Evolutionary conservation across 2,888 invertebrate species (phyloP).

Genomic region (Punctoribates punctum): DNA sequence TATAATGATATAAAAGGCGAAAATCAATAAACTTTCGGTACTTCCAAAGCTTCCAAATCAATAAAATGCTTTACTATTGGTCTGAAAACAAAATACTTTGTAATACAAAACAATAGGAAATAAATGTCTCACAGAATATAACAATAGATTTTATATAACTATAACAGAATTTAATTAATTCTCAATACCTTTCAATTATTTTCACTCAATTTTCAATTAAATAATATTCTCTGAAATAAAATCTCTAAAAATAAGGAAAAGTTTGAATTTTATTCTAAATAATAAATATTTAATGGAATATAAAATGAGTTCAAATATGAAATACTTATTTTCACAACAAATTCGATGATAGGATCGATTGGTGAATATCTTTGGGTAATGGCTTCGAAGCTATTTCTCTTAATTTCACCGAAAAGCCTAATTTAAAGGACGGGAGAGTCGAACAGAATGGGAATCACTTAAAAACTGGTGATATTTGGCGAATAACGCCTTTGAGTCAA

Average conservation of each 20-base stretch:
- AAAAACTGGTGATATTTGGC: slow-evolving; percentile 23
- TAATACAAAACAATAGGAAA: neutral
- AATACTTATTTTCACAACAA: neutral
- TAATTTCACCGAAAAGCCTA: neutral
- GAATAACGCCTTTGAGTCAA: neutral
- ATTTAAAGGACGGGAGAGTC: neutral
- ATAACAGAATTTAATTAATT: too few relatives aligned
- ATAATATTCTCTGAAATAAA: too few relatives aligned
- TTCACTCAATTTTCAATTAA: too few relatives aligned
- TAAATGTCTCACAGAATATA: neutral
- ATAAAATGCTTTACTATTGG: neutral
- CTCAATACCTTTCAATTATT: too few relatives aligned
- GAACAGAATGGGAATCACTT: slow-evolving; percentile 10
- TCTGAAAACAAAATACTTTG: neutral
- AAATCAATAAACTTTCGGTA: slow-evolving; percentile 28
- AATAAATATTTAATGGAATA: too few relatives aligned
- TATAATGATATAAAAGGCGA: slow-evolving; percentile 15
- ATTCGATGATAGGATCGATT: neutral
- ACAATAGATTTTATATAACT: too few relatives aligned
- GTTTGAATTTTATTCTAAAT: too few relatives aligned
- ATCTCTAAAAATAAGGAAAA: too few relatives aligned
- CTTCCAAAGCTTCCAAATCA: neutral
- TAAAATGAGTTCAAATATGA: neutral
- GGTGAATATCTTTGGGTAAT: neutral
- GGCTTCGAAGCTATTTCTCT: neutral